A percentile compares a stretch with the other conserved stretches of the same genome.
These are phyloP conservation scores for Physocephala rufipes DNA, from an alignment of 2,888 invertebrate genomes.

Conservation along the genomic window DNA sequence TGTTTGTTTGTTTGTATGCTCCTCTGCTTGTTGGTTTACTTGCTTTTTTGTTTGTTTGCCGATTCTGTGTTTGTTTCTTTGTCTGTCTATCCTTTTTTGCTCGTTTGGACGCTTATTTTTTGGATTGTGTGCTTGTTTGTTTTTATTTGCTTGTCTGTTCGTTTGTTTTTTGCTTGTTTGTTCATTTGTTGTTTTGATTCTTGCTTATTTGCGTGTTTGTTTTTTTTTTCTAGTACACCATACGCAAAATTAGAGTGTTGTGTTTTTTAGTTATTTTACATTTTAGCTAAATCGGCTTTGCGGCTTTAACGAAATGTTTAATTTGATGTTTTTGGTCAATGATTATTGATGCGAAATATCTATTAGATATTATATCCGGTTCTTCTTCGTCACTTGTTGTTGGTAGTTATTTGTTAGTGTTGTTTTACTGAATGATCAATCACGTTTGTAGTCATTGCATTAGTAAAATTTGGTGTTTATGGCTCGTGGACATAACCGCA, in stretches of 20 bases:
- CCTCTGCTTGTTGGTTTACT: too few relatives aligned
- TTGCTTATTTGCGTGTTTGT: too few relatives aligned
- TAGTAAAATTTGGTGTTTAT: not conserved
- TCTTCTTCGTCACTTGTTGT: conserved; percentile 6
- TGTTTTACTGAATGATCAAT: not conserved
- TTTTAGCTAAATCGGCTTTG: conserved; percentile 4
- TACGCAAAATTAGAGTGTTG: not conserved
- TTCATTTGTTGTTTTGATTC: too few relatives aligned
- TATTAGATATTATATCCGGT: not conserved
- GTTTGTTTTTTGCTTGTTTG: not conserved
- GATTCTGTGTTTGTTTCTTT: too few relatives aligned
- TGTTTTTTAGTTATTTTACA: not conserved
- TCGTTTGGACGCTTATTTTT: conserved; percentile 21
- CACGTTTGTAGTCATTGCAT: not conserved
- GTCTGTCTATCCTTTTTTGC: too few relatives aligned
- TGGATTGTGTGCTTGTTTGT: conserved; percentile 17
- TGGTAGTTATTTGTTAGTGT: not conserved
- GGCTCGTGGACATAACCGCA: too few relatives aligned
- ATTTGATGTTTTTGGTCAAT: not conserved
- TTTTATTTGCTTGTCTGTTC: too few relatives aligned
- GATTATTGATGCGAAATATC: not conserved
- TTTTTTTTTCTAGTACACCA: too few relatives aligned
- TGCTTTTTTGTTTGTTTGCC: too few relatives aligned
- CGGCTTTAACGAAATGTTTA: not conserved
- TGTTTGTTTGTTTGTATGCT: too few relatives aligned